Percentiles rank a stretch among this genome's conserved stretches.
phyloP scores from a whole-genome alignment of 2,113 vertebrate genomes.

The Tragulus kanchil region DNA sequence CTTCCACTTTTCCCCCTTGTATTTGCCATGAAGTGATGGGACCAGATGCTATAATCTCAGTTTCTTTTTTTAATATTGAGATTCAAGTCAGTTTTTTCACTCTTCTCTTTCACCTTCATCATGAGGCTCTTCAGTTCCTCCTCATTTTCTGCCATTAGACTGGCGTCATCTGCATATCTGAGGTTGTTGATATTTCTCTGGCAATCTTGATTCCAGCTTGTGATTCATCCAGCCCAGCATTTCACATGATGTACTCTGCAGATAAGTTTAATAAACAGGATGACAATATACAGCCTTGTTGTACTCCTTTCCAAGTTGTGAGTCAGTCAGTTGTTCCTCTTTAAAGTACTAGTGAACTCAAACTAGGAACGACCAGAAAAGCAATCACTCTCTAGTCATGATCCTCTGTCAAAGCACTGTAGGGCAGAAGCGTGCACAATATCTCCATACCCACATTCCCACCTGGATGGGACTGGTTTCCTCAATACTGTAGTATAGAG shows the following conservation, averaged over 20 bases:
- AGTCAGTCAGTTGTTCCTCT: neutral
- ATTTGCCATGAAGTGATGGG: neutral
- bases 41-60: neutral
- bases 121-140: neutral
- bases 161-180: neutral
- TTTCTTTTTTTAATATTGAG: neutral
- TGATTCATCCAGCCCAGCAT: neutral
- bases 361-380: neutral
- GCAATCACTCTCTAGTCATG: neutral
- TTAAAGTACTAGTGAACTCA: neutral
- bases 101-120: neutral
- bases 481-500: slow-evolving; percentile 72
- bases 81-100: neutral
- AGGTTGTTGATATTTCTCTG: neutral
- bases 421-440: neutral
- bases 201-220: neutral
- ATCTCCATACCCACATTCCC: neutral
- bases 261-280: neutral
- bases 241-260: neutral
- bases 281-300: neutral
- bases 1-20: neutral
- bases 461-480: slow-evolving; percentile 45
- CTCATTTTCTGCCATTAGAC: neutral
- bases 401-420: neutral
- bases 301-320: neutral